phyloP scores from a whole-genome alignment of 2,113 vertebrate species.

The Calidris pugnax region DNA sequence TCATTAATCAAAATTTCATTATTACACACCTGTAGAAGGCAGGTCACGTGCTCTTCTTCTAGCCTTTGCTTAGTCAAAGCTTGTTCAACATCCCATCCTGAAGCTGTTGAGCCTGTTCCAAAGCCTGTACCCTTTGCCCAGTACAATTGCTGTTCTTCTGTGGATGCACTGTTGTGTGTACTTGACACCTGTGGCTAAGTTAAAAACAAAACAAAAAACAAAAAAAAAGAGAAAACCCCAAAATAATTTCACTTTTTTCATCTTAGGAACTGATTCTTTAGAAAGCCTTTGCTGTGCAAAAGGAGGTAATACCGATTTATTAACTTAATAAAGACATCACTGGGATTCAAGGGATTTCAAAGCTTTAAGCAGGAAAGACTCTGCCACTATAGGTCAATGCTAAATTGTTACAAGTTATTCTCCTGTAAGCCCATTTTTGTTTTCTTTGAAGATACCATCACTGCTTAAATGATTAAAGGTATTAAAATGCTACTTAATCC shows the following conservation, averaged over 20 bases:
- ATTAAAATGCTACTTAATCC: not conserved
- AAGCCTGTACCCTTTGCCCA: constrained; percentile 99
- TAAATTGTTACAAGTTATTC: not conserved
- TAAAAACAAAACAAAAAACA: not conserved
- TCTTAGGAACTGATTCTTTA: not conserved
- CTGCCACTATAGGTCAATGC: not conserved
- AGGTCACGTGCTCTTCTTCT: constrained; percentile 97
- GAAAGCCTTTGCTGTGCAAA: not conserved
- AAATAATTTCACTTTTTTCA: not conserved
- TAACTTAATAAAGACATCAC: not conserved
- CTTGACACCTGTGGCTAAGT: constrained; percentile 88
- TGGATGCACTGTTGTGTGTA: constrained; percentile 85
- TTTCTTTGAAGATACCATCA: not conserved
- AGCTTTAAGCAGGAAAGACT: not conserved
- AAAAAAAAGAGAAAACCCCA: not conserved
- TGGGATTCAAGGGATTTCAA: not conserved
- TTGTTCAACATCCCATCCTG: constrained; percentile 98
- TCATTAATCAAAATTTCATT: not conserved
- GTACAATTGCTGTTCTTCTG: constrained; percentile 96
- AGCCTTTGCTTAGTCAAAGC: constrained; percentile 97
- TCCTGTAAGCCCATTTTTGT: not conserved
- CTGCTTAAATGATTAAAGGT: not conserved
- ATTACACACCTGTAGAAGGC: constrained; percentile 87
- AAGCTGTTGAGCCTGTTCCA: constrained; percentile 96
- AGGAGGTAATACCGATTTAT: not conserved